Percentiles rank a stretch among this genome's conserved stretches.
phyloP scores from a whole-genome alignment of 2,888 invertebrate genomes.

The Pyrrhia umbra region DNA sequence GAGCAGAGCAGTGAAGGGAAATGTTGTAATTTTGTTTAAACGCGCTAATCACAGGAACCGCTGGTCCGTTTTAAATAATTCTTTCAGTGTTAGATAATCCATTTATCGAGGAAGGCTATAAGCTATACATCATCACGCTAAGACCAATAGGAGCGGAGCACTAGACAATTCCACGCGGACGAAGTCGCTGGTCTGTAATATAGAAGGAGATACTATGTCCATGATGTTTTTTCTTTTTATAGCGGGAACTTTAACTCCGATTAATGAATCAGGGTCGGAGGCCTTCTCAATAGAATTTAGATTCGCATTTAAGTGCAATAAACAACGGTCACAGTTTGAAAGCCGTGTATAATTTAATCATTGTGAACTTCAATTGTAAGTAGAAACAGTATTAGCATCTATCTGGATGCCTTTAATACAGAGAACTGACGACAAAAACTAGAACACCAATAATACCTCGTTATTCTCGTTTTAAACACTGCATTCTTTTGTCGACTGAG shows the following conservation, averaged over 20 bases:
- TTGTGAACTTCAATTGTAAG: conserved; percentile 38
- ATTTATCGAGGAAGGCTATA: too few relatives aligned
- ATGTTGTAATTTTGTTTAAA: too few relatives aligned
- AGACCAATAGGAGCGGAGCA: too few relatives aligned
- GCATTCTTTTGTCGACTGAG: conserved; percentile 24
- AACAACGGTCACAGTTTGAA: conserved; percentile 41
- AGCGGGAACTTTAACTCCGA: conserved; percentile 35
- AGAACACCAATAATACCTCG: conserved; percentile 26
- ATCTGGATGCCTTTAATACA: conserved; percentile 31
- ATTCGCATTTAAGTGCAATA: conserved; percentile 42
- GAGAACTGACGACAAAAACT: conserved; percentile 26
- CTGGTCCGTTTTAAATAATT: too few relatives aligned
- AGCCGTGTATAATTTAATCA: conserved; percentile 47
- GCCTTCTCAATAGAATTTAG: conserved; percentile 38
- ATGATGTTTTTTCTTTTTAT: conserved; percentile 7
- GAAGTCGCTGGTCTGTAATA: too few relatives aligned
- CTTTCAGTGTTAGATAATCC: too few relatives aligned
- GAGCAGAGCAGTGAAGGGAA: too few relatives aligned
- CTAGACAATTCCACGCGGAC: too few relatives aligned
- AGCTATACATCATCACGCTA: too few relatives aligned
- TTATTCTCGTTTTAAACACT: conserved; percentile 20
- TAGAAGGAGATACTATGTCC: background rate
- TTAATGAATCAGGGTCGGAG: conserved; percentile 32
- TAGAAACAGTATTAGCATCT: conserved; percentile 39
- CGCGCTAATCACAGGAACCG: too few relatives aligned